phyloP scores from a whole-genome alignment of 2,797 vertebrate species.

The Knipowitschia caucasica region DNA sequence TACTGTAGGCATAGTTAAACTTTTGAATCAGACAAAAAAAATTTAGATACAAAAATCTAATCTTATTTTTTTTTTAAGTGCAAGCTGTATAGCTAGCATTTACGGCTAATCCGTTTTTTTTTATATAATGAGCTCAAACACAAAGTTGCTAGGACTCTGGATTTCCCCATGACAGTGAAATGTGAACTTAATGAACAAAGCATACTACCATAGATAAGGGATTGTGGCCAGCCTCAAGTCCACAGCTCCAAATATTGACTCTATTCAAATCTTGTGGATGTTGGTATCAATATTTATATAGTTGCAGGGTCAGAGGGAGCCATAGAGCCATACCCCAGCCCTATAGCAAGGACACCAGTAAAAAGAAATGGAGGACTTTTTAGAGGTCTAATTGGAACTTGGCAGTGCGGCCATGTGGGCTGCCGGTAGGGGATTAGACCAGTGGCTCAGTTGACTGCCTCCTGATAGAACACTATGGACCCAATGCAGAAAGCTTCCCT shows the following conservation, averaged over 20 bases:
- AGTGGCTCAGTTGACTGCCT: slow-evolving; percentile 69
- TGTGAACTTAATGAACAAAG: not conserved
- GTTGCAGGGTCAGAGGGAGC: slow-evolving; percentile 45
- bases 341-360: slow-evolving; percentile 23
- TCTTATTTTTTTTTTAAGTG: too few species aligned
- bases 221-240: too few species aligned
- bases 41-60: too few species aligned
- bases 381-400: slow-evolving; percentile 72
- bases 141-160: too few species aligned
- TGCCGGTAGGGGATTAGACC: slow-evolving; percentile 65
- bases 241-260: too few species aligned
- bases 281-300: slow-evolving; percentile 9
- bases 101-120: too few species aligned
- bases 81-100: too few species aligned
- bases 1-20: too few species aligned
- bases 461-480: slow-evolving; percentile 66
- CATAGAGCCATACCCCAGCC: slow-evolving; percentile 17
- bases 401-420: slow-evolving; percentile 59
- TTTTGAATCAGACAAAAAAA: too few species aligned
- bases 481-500: slow-evolving; percentile 65
- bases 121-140: too few species aligned
- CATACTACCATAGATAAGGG: too few species aligned
- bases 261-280: not conserved
- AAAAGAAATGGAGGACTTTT: slow-evolving; percentile 41
- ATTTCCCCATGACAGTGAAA: too few species aligned